Base-by-base conservation (phyloP, 2,797 vertebrate genomes). In the Tragopan temminckii region DNA sequence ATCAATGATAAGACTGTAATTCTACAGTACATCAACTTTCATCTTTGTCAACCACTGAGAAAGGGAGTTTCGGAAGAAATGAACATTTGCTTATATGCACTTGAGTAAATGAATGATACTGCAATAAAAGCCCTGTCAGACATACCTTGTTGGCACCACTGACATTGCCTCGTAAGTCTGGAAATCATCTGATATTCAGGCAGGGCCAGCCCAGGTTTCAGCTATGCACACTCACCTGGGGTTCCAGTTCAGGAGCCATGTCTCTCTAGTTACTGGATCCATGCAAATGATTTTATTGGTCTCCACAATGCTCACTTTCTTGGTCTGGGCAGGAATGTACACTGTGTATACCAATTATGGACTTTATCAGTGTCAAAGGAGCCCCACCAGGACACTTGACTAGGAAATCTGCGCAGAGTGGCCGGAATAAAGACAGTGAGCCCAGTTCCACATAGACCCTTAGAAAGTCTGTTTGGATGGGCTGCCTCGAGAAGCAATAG, bases 71-170 rank as follows among this genome's bases (percentile, higher is more conserved):
- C 92, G 50, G 79, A 89, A 95, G 83, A 97, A 97, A 96, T 52
- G 50, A 96, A 84, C 63, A 85, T 93, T 88, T 91, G 67, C 50
- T 81, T 74, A 90, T 52, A 43, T 23, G 71, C 68, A 76, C 59
- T 91, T 70, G 86, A 90, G 78, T 76, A 95, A 94, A 96, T 94
- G 90, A 95, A 96, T 48, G 35, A 92, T 76, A 93, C n/a, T 83
- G 77, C 67, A 85, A 53, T 61, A 52, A 43, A 52, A 63, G 27
- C 68, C 46, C 80, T 88, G 72, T 68, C 55, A 93, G 95, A 93
- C 92, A 93, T 33, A 83, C 81, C 64, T 94, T 82, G 80, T 19
- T 90, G 94, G 94, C 55, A 96, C 52, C 43, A 69, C 38, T 9
- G 80, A 70, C 52, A 71, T 0, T 88, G 80, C 57, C 79, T 70